phyloP scores from a whole-genome alignment of 2,888 invertebrate species.

The Coremacera marginata region DNA sequence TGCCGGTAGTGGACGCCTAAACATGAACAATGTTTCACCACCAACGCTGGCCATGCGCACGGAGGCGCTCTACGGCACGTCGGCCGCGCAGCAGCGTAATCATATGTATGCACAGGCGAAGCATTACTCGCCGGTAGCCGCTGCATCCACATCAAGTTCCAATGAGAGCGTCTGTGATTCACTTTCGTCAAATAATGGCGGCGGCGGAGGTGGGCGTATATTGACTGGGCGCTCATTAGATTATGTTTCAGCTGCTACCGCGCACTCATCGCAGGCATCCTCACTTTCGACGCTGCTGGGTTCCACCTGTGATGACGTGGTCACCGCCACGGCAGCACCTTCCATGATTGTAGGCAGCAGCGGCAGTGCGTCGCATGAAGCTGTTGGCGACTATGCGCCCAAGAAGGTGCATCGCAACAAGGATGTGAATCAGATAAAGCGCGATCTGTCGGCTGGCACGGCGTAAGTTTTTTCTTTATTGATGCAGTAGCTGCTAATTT shows the following conservation, averaged over 20 bases:
- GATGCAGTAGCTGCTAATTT: not conserved
- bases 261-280: slow-evolving; percentile 62
- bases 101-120: slow-evolving; percentile 63
- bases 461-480: slow-evolving; percentile 60
- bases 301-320: slow-evolving; percentile 64
- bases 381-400: slow-evolving; percentile 66
- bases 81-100: slow-evolving; percentile 57
- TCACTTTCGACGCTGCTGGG: slow-evolving; percentile 62
- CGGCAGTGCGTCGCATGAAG: slow-evolving; percentile 50
- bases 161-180: slow-evolving; percentile 85
- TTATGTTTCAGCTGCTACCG: slow-evolving; percentile 52
- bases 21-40: slow-evolving; percentile 63
- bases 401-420: slow-evolving; percentile 74
- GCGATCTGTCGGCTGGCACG: slow-evolving; percentile 66
- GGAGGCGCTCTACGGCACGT: slow-evolving; percentile 57
- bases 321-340: slow-evolving; percentile 60
- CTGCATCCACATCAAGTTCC: slow-evolving; percentile 80
- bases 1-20: slow-evolving; percentile 56
- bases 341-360: slow-evolving; percentile 59
- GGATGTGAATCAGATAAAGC: slow-evolving; percentile 67
- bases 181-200: slow-evolving; percentile 71
- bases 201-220: slow-evolving; percentile 42
- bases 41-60: slow-evolving; percentile 63
- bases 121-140: slow-evolving; percentile 64
- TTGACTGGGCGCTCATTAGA: slow-evolving; percentile 58